These are phyloP conservation scores for Coelogynopora nodosa DNA, from an alignment of 2,888 invertebrate species.

Conservation along the genomic window DNA sequence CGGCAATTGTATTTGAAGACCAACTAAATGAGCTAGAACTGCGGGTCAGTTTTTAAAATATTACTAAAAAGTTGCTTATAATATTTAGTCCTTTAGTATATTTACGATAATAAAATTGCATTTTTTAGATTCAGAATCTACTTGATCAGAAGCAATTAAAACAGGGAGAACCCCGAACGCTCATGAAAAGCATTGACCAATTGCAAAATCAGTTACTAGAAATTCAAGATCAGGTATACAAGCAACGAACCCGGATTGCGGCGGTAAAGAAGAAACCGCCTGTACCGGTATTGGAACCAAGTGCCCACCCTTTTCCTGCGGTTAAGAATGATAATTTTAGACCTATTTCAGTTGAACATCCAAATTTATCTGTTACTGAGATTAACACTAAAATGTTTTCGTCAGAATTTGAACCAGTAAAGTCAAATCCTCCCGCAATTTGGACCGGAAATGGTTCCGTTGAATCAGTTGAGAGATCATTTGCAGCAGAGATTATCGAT, in stretches of 20 bases:
- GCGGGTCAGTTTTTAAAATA: not conserved
- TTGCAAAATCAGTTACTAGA: not conserved
- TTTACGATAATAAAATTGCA: no score
- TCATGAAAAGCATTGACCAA: slow-evolving; percentile 7
- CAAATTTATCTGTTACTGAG: no score
- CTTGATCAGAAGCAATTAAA: slow-evolving; percentile 14
- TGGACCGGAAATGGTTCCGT: no score
- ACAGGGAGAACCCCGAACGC: not conserved
- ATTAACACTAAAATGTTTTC: no score
- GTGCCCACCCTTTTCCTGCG: not conserved
- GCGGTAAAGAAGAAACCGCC: not conserved
- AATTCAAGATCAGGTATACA: not conserved
- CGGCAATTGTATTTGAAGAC: not conserved
- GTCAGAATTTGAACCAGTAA: no score
- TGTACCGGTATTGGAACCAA: not conserved
- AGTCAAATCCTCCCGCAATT: not conserved
- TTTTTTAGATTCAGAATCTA: not conserved
- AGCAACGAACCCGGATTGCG: not conserved
- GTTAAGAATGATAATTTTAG: no score
- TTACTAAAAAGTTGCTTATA: no score
- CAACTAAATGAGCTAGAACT: not conserved
- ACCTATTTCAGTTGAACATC: no score
- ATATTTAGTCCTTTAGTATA: no score
- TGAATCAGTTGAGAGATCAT: no score
- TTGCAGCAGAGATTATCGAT: no score